Evolutionary conservation across 2,888 invertebrate species (phyloP).

Genomic region (Lutraria lutraria): DNA sequence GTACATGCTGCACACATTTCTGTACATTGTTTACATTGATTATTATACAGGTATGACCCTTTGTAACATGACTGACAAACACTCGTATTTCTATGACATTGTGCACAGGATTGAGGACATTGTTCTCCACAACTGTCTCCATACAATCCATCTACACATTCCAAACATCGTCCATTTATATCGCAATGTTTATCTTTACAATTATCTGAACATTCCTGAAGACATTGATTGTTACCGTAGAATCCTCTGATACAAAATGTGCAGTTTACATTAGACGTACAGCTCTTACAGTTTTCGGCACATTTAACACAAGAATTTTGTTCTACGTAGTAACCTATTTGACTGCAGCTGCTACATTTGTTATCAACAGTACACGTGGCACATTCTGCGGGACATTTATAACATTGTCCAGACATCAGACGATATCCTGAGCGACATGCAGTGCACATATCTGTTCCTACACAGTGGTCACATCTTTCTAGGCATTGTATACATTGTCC

Average conservation of each 20-base stretch:
- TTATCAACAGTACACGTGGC: no score
- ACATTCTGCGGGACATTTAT: no score
- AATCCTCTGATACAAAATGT: background rate
- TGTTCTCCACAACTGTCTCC: background rate
- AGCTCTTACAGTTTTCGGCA: background rate
- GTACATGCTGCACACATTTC: no score
- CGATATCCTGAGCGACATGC: background rate
- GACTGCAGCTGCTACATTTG: no score
- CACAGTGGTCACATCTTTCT: background rate
- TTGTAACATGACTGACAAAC: background rate
- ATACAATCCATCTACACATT: background rate
- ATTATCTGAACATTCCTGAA: background rate
- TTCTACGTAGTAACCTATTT: background rate
- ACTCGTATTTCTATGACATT: background rate
- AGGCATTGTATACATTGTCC: background rate
- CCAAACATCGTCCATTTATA: no score
- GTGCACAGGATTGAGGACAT: background rate
- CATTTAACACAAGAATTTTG: conserved; percentile 4
- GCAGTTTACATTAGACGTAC: background rate
- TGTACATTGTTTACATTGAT: no score
- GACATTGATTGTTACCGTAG: background rate
- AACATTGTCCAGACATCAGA: no score
- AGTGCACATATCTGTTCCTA: background rate
- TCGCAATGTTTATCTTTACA: background rate
- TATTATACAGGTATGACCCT: background rate